Conservation (phyloP, 2,888 invertebrate genomes). For the Heterodera filipjevi region DNA sequence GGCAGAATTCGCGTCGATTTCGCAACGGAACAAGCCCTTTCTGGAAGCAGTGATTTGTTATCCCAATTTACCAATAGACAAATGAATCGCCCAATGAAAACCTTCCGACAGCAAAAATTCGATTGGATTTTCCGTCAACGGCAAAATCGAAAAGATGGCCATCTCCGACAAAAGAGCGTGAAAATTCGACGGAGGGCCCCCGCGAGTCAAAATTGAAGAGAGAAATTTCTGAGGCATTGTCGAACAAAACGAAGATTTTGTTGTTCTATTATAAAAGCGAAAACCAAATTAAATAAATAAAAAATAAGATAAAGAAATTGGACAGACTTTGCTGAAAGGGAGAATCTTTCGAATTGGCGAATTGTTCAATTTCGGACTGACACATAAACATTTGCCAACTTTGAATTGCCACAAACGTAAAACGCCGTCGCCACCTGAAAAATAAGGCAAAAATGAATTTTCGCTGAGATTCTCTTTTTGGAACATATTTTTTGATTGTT, state of each 20-base stretch:
- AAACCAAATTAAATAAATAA: background rate
- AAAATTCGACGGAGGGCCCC: background rate
- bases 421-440: conserved; percentile 2
- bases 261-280: background rate
- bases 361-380: background rate
- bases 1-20: background rate
- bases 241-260: background rate
- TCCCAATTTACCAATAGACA: background rate
- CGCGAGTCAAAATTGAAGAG: background rate
- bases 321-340: background rate
- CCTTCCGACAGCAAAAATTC: conserved; percentile 12
- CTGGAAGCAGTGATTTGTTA: no score
- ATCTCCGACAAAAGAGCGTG: background rate
- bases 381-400: background rate
- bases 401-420: background rate
- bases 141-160: conserved; percentile 8
- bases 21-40: background rate
- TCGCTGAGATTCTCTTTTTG: no score
- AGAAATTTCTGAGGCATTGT: background rate
- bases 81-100: background rate
- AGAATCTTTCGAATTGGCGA: background rate
- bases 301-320: background rate
- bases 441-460: background rate
- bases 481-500: no score
- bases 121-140: background rate